phyloP scores from a whole-genome alignment of 1,140 invertebrate species.

The Leptestheria dahalacensis region DNA sequence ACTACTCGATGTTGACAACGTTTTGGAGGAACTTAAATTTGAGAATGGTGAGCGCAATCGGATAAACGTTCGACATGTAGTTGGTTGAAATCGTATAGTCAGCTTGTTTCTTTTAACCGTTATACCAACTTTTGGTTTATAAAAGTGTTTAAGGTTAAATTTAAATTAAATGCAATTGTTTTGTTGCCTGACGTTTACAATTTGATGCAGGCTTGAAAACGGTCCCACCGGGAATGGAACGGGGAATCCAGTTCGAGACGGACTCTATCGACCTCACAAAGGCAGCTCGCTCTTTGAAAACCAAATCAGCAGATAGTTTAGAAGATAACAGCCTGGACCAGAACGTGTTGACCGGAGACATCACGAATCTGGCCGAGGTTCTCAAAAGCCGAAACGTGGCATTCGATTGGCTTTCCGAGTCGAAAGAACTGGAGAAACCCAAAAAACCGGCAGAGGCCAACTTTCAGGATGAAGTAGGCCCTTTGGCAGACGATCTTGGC shows the following conservation, averaged over 20 bases:
- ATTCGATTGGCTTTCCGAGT: slow-evolving; percentile 1
- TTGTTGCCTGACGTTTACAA: neutral
- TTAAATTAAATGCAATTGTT: neutral
- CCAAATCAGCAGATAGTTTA: neutral
- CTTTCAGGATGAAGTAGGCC: neutral
- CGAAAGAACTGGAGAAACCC: neutral
- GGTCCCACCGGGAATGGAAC: slow-evolving; percentile 43
- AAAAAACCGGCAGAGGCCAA: neutral
- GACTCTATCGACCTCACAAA: neutral
- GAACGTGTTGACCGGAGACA: slow-evolving; percentile 6
- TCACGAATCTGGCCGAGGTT: slow-evolving; percentile 23
- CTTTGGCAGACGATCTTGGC: neutral
- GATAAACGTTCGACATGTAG: no score
- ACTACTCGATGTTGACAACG: slow-evolving; percentile 23
- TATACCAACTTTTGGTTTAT: slow-evolving; percentile 11
- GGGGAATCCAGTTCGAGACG: slow-evolving; percentile 32
- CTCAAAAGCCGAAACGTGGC: neutral
- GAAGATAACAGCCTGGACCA: slow-evolving; percentile 6
- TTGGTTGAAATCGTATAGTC: no score
- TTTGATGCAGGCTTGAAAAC: slow-evolving; percentile 36
- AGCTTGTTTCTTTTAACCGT: no score
- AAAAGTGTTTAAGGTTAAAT: slow-evolving; percentile 9
- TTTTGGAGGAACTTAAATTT: slow-evolving; percentile 30
- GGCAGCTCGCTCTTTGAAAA: neutral
- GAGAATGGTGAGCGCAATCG: slow-evolving; percentile 29